Evolutionary conservation across 2,797 vertebrate genomes (phyloP).

Genomic region (Hemitrygon akajei): DNA sequence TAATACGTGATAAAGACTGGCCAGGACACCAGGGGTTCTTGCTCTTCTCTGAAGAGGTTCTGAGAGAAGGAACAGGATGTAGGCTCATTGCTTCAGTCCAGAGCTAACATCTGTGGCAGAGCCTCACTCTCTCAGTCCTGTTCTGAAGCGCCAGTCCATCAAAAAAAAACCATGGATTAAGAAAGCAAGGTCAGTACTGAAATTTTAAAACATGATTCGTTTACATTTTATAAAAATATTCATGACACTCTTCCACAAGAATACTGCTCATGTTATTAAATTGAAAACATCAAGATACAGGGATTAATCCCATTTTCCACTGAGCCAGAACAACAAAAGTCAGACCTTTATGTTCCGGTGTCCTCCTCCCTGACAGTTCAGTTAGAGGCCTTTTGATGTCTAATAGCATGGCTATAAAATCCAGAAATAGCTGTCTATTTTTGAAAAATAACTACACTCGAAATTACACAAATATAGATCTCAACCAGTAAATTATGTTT

Average conservation of each 20-base stretch:
- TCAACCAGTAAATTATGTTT: background rate
- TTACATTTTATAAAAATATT: background rate
- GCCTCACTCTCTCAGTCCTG: no score
- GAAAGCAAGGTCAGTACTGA: background rate
- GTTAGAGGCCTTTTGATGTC: background rate
- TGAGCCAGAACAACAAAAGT: background rate
- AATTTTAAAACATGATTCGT: background rate
- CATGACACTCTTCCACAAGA: background rate
- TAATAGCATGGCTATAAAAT: background rate
- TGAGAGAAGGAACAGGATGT: no score
- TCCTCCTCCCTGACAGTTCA: background rate
- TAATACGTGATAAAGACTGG: no score
- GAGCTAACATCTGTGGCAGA: no score
- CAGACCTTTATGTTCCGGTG: background rate
- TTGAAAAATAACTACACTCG: no score
- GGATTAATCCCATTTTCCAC: background rate
- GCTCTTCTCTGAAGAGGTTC: no score
- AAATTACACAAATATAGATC: no score
- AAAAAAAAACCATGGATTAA: background rate
- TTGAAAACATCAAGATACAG: background rate
- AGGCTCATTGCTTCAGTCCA: no score
- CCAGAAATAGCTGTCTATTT: background rate
- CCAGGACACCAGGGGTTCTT: no score
- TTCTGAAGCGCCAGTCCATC: no score
- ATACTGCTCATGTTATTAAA: background rate